phyloP scores from a whole-genome alignment of 2,797 vertebrate genomes.

The Neomorphus geoffroyi region DNA sequence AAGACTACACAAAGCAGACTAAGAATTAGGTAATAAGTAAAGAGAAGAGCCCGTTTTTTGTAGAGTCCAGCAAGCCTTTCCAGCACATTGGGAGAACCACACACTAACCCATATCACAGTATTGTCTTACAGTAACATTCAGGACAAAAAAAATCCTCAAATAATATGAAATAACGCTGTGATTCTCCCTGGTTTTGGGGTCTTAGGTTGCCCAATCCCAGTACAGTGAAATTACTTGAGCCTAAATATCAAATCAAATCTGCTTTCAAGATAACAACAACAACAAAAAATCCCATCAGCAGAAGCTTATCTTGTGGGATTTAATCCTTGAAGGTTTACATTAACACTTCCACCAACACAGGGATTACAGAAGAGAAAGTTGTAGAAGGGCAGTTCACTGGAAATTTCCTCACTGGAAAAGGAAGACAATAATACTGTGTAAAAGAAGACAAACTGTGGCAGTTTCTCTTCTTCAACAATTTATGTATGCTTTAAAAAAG shows the following conservation, averaged over 20 bases:
- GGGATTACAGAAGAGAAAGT: conserved; percentile 12
- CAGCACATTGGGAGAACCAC: not conserved
- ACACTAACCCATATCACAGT: not conserved
- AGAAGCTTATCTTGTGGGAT: not conserved
- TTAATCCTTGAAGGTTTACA: conserved; percentile 21
- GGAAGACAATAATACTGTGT: too few species aligned
- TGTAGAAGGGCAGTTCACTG: not conserved
- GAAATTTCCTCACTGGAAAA: not conserved
- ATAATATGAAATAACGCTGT: not conserved
- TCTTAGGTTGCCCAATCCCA: not conserved
- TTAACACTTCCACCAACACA: not conserved
- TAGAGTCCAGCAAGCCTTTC: not conserved
- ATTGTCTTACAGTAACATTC: not conserved
- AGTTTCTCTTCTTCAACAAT: not conserved
- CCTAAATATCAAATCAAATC: not conserved
- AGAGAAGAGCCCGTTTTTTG: not conserved
- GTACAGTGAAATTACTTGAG: not conserved
- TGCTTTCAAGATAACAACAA: not conserved
- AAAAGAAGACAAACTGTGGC: not conserved
- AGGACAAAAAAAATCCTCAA: not conserved
- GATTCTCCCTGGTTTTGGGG: not conserved
- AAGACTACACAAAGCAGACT: not conserved
- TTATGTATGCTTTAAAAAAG: not conserved
- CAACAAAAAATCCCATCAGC: not conserved
- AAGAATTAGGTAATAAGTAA: not conserved